phyloP scores from a whole-genome alignment of 2,888 invertebrate species.

The Sphecodes monilicornis region DNA sequence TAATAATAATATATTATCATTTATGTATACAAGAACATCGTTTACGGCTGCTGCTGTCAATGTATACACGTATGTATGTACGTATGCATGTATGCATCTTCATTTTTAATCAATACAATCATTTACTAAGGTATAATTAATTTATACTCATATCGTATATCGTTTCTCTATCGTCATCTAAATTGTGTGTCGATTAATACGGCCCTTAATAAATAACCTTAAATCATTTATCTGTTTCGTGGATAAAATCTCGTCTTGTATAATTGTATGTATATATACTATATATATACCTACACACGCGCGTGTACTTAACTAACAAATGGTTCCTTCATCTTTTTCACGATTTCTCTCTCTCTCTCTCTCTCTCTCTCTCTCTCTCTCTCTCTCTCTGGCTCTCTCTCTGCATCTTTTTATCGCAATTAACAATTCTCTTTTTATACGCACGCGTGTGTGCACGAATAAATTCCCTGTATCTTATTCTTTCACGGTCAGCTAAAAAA shows the following conservation, averaged over 20 bases:
- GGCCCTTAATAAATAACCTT: slow-evolving; percentile 44
- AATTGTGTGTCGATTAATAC: slow-evolving; percentile 57
- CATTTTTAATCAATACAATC: slow-evolving; percentile 43
- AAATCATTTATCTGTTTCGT: slow-evolving; percentile 38
- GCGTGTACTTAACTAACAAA: slow-evolving; percentile 54
- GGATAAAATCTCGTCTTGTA: slow-evolving; percentile 53
- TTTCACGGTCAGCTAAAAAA: slow-evolving; percentile 60
- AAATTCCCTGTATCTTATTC: slow-evolving; percentile 61
- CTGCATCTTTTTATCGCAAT: slow-evolving; percentile 37
- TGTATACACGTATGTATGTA: slow-evolving; percentile 44
- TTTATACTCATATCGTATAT: slow-evolving; percentile 55
- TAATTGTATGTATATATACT: slow-evolving; percentile 49
- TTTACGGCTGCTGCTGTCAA: slow-evolving; percentile 66
- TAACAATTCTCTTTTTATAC: slow-evolving; percentile 35
- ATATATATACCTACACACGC: slow-evolving; percentile 32
- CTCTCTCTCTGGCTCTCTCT: too few species aligned
- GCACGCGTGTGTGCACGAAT: slow-evolving; percentile 42
- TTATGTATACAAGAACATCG: slow-evolving; percentile 65
- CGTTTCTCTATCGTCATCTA: slow-evolving; percentile 62
- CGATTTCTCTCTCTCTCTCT: not conserved
- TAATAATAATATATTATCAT: slow-evolving; percentile 70
- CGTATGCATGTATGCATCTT: slow-evolving; percentile 39
- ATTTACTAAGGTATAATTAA: slow-evolving; percentile 54
- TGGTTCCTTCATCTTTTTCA: slow-evolving; percentile 30
- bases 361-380: not conserved